Evolutionary conservation across 2,888 invertebrate genomes (phyloP), one percentile per base, ranked within the genome.

Genomic region (Apotomis turbidana): DNA sequence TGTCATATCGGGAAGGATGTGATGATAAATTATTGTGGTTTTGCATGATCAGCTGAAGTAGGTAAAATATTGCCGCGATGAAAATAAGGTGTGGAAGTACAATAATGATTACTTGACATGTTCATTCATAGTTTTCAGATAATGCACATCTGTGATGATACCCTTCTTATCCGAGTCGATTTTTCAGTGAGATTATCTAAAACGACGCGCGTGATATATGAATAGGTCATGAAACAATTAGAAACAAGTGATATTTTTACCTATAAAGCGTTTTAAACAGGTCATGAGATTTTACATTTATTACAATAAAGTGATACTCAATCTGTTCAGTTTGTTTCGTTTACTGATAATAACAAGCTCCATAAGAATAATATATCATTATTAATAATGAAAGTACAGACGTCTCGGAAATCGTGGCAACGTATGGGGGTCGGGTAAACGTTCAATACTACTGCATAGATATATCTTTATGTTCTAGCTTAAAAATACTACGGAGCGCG

Each of bases 271-370:
- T 72, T 72, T 68, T 57, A 54, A 72, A 72, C 72, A 72, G 72
- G 63, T 72, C 68, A 68, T 72, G 68, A 68, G 68, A 72, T 72
- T 72, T 68, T 72, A 68, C 68, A 72, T 68, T 72, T 68, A 72
- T 72, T 72, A 72, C 72, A 72, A 72, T 72, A 72, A 72, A 72
- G 52, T 72, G 71, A 72, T 72, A 72, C 68, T 72, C 63, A 68
- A 72, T 62, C 68, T 52, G 62, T 61, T 71, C 6, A 5, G 52
- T 36, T 68, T 61, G 58, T 72, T 68, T 70, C 55, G 13, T 13
- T 68, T 62, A 66, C 59, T 60, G 5, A 15, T 60, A 51, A 36
- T 68, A 59, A 44, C 64, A 64, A 64, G 55, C 46, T 66, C 66
- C 46, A 64, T 46, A 66, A 55, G 44, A 44, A 55, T 36, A 9